These are phyloP conservation scores for Synanthedon formicaeformis DNA, from an alignment of 2,888 invertebrate genomes.

Conservation along the genomic window DNA sequence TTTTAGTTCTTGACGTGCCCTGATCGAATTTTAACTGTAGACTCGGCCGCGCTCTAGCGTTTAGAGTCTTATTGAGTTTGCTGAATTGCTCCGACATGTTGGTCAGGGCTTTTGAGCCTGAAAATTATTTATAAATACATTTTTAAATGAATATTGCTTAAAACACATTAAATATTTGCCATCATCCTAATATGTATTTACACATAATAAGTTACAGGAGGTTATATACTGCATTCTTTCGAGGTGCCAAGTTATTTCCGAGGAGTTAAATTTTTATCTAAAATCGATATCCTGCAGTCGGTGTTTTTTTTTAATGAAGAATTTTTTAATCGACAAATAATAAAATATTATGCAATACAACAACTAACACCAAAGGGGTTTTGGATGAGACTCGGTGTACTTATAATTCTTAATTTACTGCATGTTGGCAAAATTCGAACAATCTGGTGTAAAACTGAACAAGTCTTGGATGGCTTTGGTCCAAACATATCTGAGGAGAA, in stretches of 20 bases:
- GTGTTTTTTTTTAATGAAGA: no score
- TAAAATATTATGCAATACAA: no score
- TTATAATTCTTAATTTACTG: background rate
- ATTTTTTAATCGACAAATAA: no score
- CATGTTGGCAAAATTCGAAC: background rate
- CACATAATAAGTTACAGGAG: no score
- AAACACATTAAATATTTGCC: background rate
- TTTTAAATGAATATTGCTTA: background rate
- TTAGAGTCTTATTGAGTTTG: conserved; percentile 79
- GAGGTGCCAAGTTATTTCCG: no score
- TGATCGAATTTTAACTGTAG: conserved; percentile 63
- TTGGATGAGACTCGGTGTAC: background rate
- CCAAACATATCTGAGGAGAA: background rate
- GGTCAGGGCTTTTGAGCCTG: conserved; percentile 86
- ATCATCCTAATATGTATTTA: background rate
- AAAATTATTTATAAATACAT: conserved; percentile 10
- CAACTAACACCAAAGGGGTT: background rate
- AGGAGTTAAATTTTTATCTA: no score
- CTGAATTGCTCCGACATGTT: conserved; percentile 91
- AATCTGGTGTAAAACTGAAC: background rate
- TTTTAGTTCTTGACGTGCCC: conserved; percentile 47
- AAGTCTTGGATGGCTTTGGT: background rate
- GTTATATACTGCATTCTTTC: no score
- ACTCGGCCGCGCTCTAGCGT: conserved; percentile 66
- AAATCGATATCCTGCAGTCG: no score